Percentiles rank a stretch among this genome's conserved stretches.
Conservation (phyloP, 1,140 invertebrate species). For the Drosophila arizonae region DNA sequence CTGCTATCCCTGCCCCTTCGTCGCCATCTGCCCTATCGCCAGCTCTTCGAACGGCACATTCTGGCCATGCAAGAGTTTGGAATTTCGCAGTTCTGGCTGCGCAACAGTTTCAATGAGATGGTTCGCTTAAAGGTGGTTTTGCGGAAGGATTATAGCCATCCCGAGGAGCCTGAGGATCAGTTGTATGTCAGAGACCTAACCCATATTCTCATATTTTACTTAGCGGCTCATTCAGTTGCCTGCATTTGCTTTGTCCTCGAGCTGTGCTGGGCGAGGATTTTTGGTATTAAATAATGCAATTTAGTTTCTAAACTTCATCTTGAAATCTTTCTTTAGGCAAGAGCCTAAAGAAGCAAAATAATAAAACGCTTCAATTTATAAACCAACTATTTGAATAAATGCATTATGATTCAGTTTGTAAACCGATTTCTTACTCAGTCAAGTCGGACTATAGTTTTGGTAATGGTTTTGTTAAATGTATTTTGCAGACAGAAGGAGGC, state of each 20-base stretch:
- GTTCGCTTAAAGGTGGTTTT: slow-evolving; percentile 4
- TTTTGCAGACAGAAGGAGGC: no score
- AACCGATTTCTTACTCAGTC: no score
- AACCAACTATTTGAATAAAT: no score
- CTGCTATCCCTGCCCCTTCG: slow-evolving; percentile 39
- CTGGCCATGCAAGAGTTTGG: slow-evolving; percentile 48
- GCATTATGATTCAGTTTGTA: no score
- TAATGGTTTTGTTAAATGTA: no score
- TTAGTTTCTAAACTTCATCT: no score
- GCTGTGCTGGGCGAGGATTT: slow-evolving; percentile 1
- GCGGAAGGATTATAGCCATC: slow-evolving; percentile 34
- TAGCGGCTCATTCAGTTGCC: not conserved
- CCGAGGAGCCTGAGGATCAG: not conserved
- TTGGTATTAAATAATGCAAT: not conserved
- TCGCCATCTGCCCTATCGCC: slow-evolving; percentile 40
- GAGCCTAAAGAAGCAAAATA: no score
- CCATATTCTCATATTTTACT: slow-evolving; percentile 43
- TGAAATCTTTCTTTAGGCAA: no score
- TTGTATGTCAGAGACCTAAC: slow-evolving; percentile 38
- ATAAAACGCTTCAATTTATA: no score
- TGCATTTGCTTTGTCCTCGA: slow-evolving; percentile 39
- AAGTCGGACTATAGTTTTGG: no score
- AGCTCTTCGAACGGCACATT: slow-evolving; percentile 52
- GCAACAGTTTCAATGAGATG: slow-evolving; percentile 47
- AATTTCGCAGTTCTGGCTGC: slow-evolving; percentile 35